These are phyloP conservation scores for Petrocephalus zakoni DNA, from an alignment of 2,113 vertebrate species.

Conservation along the genomic window DNA sequence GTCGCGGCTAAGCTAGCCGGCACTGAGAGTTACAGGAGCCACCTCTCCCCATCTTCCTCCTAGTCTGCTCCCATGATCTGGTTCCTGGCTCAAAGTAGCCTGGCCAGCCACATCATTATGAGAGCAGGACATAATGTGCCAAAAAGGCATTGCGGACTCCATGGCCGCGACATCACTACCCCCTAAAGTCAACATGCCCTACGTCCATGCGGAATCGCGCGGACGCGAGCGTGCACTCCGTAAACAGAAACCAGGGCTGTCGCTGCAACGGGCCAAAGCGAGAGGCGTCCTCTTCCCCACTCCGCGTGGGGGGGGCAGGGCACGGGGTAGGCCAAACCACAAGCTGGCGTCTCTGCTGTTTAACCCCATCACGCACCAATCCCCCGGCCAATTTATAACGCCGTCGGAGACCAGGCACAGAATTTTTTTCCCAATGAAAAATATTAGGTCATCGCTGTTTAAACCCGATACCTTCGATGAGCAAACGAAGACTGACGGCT, in stretches of 20 bases:
- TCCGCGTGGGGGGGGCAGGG: background rate
- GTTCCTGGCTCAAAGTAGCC: background rate
- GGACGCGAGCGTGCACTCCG: background rate
- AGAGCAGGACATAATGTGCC: background rate
- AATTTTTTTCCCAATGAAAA: slow-evolving; percentile 27
- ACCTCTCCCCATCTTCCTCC: background rate
- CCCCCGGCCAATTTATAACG: slow-evolving; percentile 27
- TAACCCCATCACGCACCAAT: slow-evolving; percentile 6
- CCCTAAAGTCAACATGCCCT: background rate
- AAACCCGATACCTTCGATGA: slow-evolving; percentile 36
- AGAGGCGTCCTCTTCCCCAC: background rate
- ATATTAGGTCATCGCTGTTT: slow-evolving; percentile 43
- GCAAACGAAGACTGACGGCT: slow-evolving; percentile 21
- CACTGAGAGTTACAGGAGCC: background rate
- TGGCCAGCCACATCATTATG: background rate
- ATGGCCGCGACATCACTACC: background rate
- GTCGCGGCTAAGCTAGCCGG: background rate
- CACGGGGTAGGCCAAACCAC: slow-evolving; percentile 9
- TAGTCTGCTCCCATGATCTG: background rate
- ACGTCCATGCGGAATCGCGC: background rate
- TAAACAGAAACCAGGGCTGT: background rate
- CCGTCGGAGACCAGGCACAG: slow-evolving; percentile 8
- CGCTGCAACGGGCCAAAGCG: background rate
- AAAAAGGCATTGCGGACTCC: background rate
- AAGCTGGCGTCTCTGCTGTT: background rate